Percentiles rank a stretch among this genome's conserved stretches.
These are phyloP conservation scores for Bryconaethiops microstoma DNA, from an alignment of 2,797 vertebrate species.

Conservation along the genomic window DNA sequence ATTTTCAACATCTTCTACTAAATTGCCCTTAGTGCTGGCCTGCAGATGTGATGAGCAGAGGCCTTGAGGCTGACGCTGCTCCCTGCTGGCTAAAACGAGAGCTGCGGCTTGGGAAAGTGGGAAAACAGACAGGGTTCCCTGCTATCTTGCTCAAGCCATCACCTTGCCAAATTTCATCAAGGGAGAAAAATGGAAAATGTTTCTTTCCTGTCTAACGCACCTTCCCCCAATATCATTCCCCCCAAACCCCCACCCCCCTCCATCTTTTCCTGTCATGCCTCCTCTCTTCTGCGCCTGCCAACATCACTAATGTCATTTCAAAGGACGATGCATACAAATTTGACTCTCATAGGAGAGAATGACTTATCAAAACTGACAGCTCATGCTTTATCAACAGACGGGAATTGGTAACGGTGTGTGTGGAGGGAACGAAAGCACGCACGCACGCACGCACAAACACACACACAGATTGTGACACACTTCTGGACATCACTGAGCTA, in stretches of 20 bases:
- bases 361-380: conserved; percentile 62
- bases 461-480: conserved; percentile 28
- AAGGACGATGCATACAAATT: conserved; percentile 53
- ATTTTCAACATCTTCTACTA: background rate
- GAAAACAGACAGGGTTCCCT: conserved; percentile 4
- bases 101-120: background rate
- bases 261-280: conserved; percentile 54
- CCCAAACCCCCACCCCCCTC: conserved; percentile 11
- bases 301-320: conserved; percentile 58
- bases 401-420: conserved; percentile 37
- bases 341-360: conserved; percentile 48
- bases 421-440: background rate
- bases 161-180: conserved; percentile 54
- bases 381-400: conserved; percentile 56
- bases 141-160: conserved; percentile 32
- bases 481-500: conserved; percentile 42
- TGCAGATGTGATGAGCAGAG: background rate
- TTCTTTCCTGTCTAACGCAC: conserved; percentile 46
- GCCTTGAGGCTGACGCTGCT: conserved; percentile 30
- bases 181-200: conserved; percentile 53
- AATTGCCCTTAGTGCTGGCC: too few species aligned
- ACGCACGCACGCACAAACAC: conserved; percentile 4
- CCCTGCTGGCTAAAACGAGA: conserved; percentile 36
- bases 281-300: conserved; percentile 48
- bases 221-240: conserved; percentile 49